These are phyloP conservation scores for Mesopsocus fuscifrons DNA, from an alignment of 2,888 invertebrate species.

Conservation along the genomic window DNA sequence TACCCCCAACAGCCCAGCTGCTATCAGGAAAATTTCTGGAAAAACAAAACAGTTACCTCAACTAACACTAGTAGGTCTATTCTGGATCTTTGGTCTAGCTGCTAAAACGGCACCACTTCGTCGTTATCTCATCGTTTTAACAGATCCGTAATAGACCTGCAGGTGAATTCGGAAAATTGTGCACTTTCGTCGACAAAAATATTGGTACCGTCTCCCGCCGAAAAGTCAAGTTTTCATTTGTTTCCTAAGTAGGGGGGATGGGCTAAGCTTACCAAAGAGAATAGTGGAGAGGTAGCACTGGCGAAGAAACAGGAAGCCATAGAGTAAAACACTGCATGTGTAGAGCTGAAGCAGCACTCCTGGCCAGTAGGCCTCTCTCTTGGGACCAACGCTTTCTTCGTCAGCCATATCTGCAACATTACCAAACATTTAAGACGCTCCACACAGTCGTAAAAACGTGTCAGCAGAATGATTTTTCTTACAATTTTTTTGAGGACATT, in stretches of 20 bases:
- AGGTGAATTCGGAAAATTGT: too few species aligned
- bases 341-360: slow-evolving; percentile 55
- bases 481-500: too few species aligned
- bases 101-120: neutral
- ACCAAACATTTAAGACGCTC: too few species aligned
- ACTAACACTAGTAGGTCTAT: too few species aligned
- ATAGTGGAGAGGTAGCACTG: slow-evolving; percentile 41
- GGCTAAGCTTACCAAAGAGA: slow-evolving; percentile 44
- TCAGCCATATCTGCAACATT: slow-evolving; percentile 1
- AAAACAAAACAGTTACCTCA: slow-evolving; percentile 15
- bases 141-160: too few species aligned
- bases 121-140: too few species aligned
- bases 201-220: too few species aligned
- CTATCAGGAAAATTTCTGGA: slow-evolving; percentile 42
- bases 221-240: too few species aligned
- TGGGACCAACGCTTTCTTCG: slow-evolving; percentile 10
- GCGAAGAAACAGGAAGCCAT: slow-evolving; percentile 38
- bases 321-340: slow-evolving; percentile 44
- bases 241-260: too few species aligned
- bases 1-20: slow-evolving; percentile 52
- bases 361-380: slow-evolving; percentile 50
- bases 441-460: too few species aligned
- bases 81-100: neutral
- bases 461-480: too few species aligned
- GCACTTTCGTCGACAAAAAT: too few species aligned